Conservation (phyloP, 2,888 invertebrate genomes). For the Psylliodes chrysocephalus region DNA sequence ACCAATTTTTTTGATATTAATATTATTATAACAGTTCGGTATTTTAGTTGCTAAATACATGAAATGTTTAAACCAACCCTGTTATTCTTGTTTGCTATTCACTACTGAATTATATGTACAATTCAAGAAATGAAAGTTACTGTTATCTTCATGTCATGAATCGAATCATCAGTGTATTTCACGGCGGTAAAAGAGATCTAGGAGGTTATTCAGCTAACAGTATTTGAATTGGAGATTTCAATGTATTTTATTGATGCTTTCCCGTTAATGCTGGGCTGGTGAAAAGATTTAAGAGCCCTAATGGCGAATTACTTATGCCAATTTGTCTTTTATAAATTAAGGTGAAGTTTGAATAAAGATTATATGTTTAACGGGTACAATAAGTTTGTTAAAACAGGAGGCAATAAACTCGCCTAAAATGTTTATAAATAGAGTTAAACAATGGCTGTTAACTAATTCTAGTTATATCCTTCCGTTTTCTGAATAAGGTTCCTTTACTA, state of each 20-base stretch:
- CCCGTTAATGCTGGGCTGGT: constrained; percentile 18
- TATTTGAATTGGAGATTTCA: constrained; percentile 5
- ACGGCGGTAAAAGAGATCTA: not conserved
- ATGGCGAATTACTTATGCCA: not conserved
- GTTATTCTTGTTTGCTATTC: not conserved
- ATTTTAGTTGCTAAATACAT: no score
- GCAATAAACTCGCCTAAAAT: no score
- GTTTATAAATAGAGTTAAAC: no score
- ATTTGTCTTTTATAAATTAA: constrained; percentile 11
- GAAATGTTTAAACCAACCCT: no score
- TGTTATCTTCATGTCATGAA: constrained; percentile 9
- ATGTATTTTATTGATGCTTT: constrained; percentile 25
- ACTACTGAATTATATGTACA: not conserved
- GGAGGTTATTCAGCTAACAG: constrained; percentile 2
- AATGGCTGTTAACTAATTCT: no score
- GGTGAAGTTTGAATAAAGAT: not conserved
- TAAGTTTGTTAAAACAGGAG: no score
- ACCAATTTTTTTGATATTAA: no score
- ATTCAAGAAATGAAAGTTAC: constrained; percentile 3
- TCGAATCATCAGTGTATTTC: constrained; percentile 9
- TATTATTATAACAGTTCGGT: no score
- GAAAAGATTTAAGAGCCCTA: constrained; percentile 20
- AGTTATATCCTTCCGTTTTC: no score
- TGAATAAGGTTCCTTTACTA: no score
- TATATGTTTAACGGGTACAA: no score